Conservation (phyloP, 2,797 vertebrate species). For the Crocidura indochinensis region DNA sequence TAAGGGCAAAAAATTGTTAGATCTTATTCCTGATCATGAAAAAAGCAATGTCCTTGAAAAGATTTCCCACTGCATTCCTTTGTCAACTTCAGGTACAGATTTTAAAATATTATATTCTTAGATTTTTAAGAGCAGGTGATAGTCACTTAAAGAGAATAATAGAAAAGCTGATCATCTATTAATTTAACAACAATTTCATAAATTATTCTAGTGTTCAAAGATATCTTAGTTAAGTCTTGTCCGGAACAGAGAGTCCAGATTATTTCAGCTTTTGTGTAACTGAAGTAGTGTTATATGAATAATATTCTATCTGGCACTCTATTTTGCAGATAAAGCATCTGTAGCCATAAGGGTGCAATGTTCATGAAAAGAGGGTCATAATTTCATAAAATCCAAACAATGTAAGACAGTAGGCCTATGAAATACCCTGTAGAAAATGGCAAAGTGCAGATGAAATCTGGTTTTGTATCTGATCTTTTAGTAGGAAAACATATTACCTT, state of each 20-base stretch:
- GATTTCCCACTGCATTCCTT: conserved; percentile 93
- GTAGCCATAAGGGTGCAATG: not conserved
- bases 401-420: conserved; percentile 22
- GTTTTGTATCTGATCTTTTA: conserved; percentile 85
- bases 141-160: not conserved
- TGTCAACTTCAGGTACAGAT: conserved; percentile 91
- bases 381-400: conserved; percentile 64
- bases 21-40: conserved; percentile 96
- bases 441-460: conserved; percentile 40
- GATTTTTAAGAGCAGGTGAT: conserved; percentile 67
- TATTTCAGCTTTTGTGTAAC: conserved; percentile 24
- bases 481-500: conserved; percentile 95
- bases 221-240: conserved; percentile 27
- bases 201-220: conserved; percentile 46
- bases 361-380: conserved; percentile 23
- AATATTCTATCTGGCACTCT: not conserved
- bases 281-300: conserved; percentile 30
- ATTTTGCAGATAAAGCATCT: not conserved
- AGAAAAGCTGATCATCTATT: not conserved
- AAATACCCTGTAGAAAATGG: conserved; percentile 43
- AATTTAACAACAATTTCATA: conserved; percentile 38
- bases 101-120: conserved; percentile 93
- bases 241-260: conserved; percentile 4
- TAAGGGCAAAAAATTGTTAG: conserved; percentile 97
- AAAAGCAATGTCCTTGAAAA: conserved; percentile 95